Base-by-base conservation (phyloP, 2,888 invertebrate species). In the Cheilosia vulpina region DNA sequence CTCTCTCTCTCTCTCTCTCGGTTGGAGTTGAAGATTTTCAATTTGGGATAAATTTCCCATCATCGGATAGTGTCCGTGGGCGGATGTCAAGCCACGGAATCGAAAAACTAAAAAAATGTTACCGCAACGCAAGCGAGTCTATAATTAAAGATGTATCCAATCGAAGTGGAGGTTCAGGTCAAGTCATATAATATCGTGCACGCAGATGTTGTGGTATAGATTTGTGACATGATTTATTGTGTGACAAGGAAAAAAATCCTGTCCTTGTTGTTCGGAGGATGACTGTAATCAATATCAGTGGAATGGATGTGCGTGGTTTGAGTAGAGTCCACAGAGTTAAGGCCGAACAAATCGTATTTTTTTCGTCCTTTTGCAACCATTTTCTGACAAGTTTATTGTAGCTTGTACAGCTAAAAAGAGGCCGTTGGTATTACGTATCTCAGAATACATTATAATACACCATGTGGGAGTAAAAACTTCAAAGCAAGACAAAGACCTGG, bases 11-110 rank as follows among this genome's bases (percentile, higher is more conserved):
- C 27, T 27, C 27, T 6, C 27, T 1, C 9, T 31, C 21, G 27
- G 63, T 41, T 73, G 57, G 45, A 65, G 13, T 58, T 24, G 19
- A 58, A 58, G 57, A 66, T 58, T 71, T 62, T 68, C 68, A 68
- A 69, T 69, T 77, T 45, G 24, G 60, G 68, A 69, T 69, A 69
- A 68, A 69, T 68, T 62, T 62, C 31, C 76, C 60, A 38, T 60
- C 68, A 60, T 68, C 53, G 43, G 53, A 62, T 60, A 38, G 60
- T 53, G 27, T 27, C 7, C 58, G 38, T 38, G 50, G 45, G 15
- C 38, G 57, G 17, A 65, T n/a, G 43, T 19, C 31, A 53, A 60
- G 15, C 60, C 62, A 62, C 19, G 2, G 17, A 53, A n/a, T 21
- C 9, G 38, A 17, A 19, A 17, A 63, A 31, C 34, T 7, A 4